Conservation (phyloP, 2,888 invertebrate species). For the Deilephila porcellus region DNA sequence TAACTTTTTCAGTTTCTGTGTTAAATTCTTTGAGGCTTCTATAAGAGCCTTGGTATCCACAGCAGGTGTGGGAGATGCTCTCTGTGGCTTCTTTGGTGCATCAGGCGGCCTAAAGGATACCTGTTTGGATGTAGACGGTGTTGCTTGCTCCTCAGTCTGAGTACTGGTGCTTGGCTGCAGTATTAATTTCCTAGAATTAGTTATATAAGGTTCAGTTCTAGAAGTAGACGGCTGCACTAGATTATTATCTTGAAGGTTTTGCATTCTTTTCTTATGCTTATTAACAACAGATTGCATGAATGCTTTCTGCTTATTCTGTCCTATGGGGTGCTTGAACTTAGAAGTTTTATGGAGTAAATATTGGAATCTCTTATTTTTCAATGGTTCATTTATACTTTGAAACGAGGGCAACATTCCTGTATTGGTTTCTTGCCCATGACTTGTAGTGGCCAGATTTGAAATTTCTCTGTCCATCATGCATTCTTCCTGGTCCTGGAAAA, state of each 20-base stretch:
- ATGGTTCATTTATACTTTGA: constrained; percentile 78
- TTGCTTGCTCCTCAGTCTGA: constrained; percentile 60
- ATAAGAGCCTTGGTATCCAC: constrained; percentile 91
- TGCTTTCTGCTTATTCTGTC: constrained; percentile 80
- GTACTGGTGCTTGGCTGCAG: constrained; percentile 67
- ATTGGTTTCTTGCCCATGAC: constrained; percentile 74
- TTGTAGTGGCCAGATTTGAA: constrained; percentile 79
- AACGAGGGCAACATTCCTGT: constrained; percentile 73
- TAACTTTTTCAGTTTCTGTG: constrained; percentile 94
- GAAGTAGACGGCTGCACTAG: constrained; percentile 76
- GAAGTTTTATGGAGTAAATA: constrained; percentile 81
- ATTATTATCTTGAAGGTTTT: constrained; percentile 65
- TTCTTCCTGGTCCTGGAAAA: constrained; percentile 78
- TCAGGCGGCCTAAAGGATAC: constrained; percentile 67
- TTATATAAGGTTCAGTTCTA: constrained; percentile 70
- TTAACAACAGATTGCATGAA: constrained; percentile 82
- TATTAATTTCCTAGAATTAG: constrained; percentile 69
- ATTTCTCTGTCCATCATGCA: constrained; percentile 81
- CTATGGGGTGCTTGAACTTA: constrained; percentile 80
- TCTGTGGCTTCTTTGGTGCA: constrained; percentile 70
- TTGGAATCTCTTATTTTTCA: constrained; percentile 81
- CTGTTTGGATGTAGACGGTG: constrained; percentile 75
- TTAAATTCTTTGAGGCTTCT: constrained; percentile 95
- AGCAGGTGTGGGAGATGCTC: constrained; percentile 70
- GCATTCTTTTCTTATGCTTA: constrained; percentile 81